phyloP scores from a whole-genome alignment of 1,140 invertebrate genomes.

The Gonioctena quinquepunctata region DNA sequence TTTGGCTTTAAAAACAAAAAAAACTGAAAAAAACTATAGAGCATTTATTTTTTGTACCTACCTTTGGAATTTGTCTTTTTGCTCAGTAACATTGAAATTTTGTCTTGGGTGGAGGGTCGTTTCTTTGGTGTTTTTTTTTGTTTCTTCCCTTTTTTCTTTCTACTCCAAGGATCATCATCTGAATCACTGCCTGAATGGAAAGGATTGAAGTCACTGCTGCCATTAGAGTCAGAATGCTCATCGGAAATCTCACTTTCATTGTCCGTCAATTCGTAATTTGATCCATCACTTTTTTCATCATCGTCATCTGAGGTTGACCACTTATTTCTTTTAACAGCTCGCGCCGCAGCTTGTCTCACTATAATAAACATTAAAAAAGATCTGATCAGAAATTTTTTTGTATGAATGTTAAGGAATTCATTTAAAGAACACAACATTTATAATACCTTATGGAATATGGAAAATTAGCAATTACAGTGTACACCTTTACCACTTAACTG shows the following conservation, averaged over 20 bases:
- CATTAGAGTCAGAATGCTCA: slow-evolving; percentile 69
- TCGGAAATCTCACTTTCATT: slow-evolving; percentile 64
- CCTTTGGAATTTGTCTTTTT: slow-evolving; percentile 57
- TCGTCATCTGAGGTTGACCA: slow-evolving; percentile 68
- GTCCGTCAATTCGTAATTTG: slow-evolving; percentile 65
- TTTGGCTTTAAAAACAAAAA: slow-evolving; percentile 28
- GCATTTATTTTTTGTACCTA: not conserved
- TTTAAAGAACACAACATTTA: too few relatives aligned
- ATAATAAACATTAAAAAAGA: slow-evolving; percentile 27
- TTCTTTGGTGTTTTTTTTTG: slow-evolving; percentile 72
- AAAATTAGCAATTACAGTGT: too few relatives aligned
- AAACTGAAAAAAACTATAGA: not conserved
- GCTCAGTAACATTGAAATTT: slow-evolving; percentile 70
- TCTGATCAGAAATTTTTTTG: too few relatives aligned
- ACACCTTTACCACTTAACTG: too few relatives aligned
- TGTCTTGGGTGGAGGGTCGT: slow-evolving; percentile 73
- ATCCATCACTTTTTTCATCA: slow-evolving; percentile 61
- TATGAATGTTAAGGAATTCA: too few relatives aligned
- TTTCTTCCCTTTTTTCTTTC: slow-evolving; percentile 73
- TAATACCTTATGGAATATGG: too few relatives aligned
- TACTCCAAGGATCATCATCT: slow-evolving; percentile 85
- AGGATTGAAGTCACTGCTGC: slow-evolving; percentile 85
- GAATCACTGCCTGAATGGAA: slow-evolving; percentile 83
- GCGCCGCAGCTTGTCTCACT: slow-evolving; percentile 71
- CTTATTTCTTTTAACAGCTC: slow-evolving; percentile 70